Evolutionary conservation across 1,140 invertebrate species (phyloP).

Genomic region (Aphidius gifuensis): DNA sequence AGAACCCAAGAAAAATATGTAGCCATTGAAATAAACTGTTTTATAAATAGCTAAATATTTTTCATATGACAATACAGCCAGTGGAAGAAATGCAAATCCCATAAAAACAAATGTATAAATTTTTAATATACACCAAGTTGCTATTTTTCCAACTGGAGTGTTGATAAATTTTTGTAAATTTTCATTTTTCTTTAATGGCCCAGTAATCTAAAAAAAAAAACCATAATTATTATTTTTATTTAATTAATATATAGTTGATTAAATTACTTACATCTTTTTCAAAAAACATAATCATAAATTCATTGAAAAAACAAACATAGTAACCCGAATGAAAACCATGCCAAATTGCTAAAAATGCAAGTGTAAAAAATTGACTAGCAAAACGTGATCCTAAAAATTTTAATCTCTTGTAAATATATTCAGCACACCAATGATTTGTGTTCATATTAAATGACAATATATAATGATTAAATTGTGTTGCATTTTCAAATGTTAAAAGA

Average conservation of each 20-base stretch:
- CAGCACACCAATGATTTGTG: conserved; percentile 87
- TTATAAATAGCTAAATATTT: conserved; percentile 63
- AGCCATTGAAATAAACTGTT: conserved; percentile 64
- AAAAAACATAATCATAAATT: conserved; percentile 83
- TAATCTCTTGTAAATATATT: conserved; percentile 89
- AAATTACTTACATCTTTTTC: conserved; percentile 76
- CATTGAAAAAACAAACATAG: conserved; percentile 87
- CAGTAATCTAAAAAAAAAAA: conserved; percentile 41
- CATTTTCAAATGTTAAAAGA: conserved; percentile 71
- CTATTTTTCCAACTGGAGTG: conserved; percentile 34
- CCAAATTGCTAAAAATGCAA: conserved; percentile 89
- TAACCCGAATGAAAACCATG: conserved; percentile 90
- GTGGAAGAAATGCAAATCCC: conserved; percentile 81
- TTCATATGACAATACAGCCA: conserved; percentile 69
- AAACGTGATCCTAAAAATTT: conserved; percentile 84
- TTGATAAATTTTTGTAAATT: conserved; percentile 4
- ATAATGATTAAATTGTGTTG: conserved; percentile 78
- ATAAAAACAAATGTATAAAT: conserved; percentile 77
- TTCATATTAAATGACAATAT: conserved; percentile 90
- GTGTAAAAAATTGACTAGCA: conserved; percentile 77
- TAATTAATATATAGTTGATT: not conserved
- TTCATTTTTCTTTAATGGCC: conserved; percentile 37
- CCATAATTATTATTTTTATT: not conserved
- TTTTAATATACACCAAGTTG: conserved; percentile 64
- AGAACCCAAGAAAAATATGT: conserved; percentile 63